These are phyloP conservation scores for Theristicus caerulescens DNA, from an alignment of 2,113 vertebrate species.

Conservation along the genomic window DNA sequence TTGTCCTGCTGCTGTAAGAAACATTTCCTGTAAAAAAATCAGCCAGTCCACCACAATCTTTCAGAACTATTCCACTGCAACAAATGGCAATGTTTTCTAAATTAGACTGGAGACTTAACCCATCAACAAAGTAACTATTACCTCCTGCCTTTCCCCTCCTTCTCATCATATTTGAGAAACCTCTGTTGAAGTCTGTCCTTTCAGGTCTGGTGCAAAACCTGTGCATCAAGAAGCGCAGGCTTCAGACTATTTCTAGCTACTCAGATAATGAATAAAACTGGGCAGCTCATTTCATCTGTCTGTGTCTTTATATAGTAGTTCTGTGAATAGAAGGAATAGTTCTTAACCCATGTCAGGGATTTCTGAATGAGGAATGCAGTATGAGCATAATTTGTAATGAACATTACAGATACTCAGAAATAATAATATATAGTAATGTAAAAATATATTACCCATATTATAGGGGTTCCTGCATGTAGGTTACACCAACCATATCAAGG, in stretches of 20 bases:
- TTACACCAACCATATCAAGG: background rate
- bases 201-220: background rate
- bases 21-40: background rate
- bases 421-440: background rate
- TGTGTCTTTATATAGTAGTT: background rate
- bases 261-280: conserved; percentile 3
- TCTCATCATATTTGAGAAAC: background rate
- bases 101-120: background rate
- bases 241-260: conserved; percentile 19
- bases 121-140: background rate
- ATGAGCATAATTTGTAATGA: background rate
- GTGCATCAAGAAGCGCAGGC: background rate
- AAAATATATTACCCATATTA: background rate
- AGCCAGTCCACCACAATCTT: background rate
- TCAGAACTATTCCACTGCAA: background rate
- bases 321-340: background rate
- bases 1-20: background rate
- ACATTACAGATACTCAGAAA: background rate
- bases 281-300: conserved; percentile 17
- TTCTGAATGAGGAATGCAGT: background rate
- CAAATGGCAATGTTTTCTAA: background rate
- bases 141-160: background rate
- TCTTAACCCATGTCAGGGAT: background rate
- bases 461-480: background rate
- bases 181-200: background rate